phyloP scores from a whole-genome alignment of 2,797 vertebrate genomes.

The Bradypodion pumilum region DNA sequence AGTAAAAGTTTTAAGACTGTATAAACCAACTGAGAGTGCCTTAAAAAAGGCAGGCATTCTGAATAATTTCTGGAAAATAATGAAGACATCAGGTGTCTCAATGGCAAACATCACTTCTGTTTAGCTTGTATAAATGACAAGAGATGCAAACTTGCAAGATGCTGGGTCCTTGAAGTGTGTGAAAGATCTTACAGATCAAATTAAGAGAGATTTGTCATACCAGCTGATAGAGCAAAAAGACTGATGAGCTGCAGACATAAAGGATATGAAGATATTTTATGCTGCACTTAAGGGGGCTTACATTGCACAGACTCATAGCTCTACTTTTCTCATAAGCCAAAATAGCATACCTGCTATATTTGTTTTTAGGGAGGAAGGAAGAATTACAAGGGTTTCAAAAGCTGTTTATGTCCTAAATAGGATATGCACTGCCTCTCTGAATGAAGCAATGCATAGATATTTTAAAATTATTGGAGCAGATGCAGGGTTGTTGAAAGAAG shows the following conservation, averaged over 20 bases:
- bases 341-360: not conserved
- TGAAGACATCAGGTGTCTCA: not conserved
- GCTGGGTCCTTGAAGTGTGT: not conserved
- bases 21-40: not conserved
- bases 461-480: too few species aligned
- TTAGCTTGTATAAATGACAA: slow-evolving; percentile 10
- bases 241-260: not conserved
- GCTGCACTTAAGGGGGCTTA: not conserved
- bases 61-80: not conserved
- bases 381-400: not conserved
- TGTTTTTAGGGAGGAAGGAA: not conserved
- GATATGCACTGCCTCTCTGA: too few species aligned
- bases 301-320: not conserved
- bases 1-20: not conserved
- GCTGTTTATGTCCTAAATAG: not conserved
- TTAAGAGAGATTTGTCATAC: not conserved
- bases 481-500: too few species aligned
- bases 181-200: not conserved
- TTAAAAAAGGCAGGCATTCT: slow-evolving; percentile 4
- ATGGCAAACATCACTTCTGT: not conserved
- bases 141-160: not conserved
- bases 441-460: too few species aligned
- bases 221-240: not conserved
- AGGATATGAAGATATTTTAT: not conserved
- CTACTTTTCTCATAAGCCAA: not conserved